Conservation (phyloP, 2,113 vertebrate species). For the Petaurus breviceps region DNA sequence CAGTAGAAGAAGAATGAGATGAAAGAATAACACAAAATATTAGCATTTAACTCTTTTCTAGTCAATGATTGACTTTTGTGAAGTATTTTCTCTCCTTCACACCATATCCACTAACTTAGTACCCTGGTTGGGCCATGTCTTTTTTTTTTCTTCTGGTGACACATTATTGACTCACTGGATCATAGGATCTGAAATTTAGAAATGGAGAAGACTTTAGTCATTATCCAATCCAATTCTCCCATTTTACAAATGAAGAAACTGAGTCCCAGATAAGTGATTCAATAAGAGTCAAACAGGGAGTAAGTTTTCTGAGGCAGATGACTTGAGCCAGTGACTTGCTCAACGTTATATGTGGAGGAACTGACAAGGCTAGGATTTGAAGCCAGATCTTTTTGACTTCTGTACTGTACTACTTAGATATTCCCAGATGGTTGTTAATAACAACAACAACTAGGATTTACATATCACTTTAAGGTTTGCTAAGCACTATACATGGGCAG, state of each 20-base stretch:
- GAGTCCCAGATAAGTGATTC: not conserved
- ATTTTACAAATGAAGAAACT: not conserved
- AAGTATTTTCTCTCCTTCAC: conserved; percentile 58
- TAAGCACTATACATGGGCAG: not conserved
- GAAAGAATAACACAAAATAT: not conserved
- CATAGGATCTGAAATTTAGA: not conserved
- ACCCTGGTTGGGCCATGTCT: conserved; percentile 58
- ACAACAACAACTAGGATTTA: not conserved
- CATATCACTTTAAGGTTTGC: not conserved
- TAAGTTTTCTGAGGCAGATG: not conserved
- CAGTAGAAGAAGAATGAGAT: not conserved
- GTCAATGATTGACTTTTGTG: not conserved
- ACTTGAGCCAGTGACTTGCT: not conserved
- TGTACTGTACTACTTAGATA: not conserved
- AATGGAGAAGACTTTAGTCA: not conserved
- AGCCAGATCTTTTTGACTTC: not conserved
- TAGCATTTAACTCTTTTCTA: not conserved
- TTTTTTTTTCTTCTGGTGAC: conserved; percentile 76
- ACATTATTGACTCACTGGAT: conserved; percentile 51
- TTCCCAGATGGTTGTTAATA: not conserved
- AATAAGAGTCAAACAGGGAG: not conserved
- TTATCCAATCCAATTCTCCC: not conserved
- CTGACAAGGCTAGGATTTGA: not conserved
- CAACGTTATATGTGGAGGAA: not conserved
- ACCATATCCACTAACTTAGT: conserved; percentile 19